Percentiles rank a stretch among this genome's conserved stretches.
phyloP scores from a whole-genome alignment of 2,797 vertebrate species.

The Cottoperca gobio region DNA sequence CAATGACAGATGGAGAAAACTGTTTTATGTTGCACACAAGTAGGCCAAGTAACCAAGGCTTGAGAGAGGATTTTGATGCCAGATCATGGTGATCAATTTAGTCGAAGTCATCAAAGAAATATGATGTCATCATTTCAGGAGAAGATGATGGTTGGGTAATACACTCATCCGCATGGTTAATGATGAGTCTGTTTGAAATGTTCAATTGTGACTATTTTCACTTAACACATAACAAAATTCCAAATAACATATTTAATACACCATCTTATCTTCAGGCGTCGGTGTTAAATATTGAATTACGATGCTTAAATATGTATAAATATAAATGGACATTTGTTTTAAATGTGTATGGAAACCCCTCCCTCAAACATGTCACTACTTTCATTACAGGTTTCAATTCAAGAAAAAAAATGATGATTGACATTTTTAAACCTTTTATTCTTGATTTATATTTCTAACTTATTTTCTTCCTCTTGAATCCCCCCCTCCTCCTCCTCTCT shows the following conservation, averaged over 20 bases:
- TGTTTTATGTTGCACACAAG: not conserved
- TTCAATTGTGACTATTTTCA: too few species aligned
- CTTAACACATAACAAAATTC: too few species aligned
- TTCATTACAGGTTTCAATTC: not conserved
- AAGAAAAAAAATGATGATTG: not conserved
- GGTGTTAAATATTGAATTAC: not conserved
- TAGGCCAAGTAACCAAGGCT: not conserved
- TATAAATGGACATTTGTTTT: not conserved
- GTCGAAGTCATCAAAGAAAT: not conserved
- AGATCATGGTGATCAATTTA: not conserved
- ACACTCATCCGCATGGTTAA: not conserved
- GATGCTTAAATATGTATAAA: not conserved
- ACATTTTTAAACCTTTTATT: not conserved
- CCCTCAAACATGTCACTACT: not conserved
- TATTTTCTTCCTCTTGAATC: not conserved
- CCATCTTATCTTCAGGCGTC: not conserved
- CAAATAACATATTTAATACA: not conserved
- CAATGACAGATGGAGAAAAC: constrained; percentile 21
- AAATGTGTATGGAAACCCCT: not conserved
- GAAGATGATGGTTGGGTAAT: not conserved
- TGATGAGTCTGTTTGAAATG: not conserved
- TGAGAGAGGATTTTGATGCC: not conserved
- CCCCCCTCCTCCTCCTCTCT: constrained; percentile 15
- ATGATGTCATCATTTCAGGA: not conserved
- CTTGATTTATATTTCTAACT: not conserved